phyloP scores from a whole-genome alignment of 2,888 invertebrate species.

The Osmoderma eremita region DNA sequence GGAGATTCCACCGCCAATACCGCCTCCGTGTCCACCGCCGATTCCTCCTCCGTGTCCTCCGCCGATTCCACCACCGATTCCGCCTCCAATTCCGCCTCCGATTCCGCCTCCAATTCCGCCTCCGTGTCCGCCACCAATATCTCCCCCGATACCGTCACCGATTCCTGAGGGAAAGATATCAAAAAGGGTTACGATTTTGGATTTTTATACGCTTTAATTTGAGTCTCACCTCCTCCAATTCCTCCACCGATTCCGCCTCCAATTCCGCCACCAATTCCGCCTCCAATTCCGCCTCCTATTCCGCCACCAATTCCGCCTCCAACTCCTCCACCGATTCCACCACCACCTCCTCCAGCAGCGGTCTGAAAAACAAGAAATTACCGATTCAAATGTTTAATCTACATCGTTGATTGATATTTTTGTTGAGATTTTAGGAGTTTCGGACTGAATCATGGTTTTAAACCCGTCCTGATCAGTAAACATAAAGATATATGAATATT shows the following conservation, averaged over 20 bases:
- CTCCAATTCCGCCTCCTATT: conserved; percentile 62
- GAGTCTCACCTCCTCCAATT: conserved; percentile 53
- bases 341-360: conserved; percentile 54
- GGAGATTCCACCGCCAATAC: conserved; percentile 56
- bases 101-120: conserved; percentile 55
- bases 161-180: conserved; percentile 44
- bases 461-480: too few relatives aligned
- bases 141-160: conserved; percentile 56
- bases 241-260: conserved; percentile 59
- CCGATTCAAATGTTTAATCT: too few relatives aligned
- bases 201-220: conserved; percentile 39
- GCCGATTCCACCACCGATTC: conserved; percentile 50
- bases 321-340: conserved; percentile 56
- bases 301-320: conserved; percentile 57
- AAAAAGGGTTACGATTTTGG: conserved; percentile 53
- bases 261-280: conserved; percentile 52
- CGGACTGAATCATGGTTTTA: too few relatives aligned
- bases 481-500: too few relatives aligned
- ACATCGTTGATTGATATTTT: too few relatives aligned
- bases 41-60: conserved; percentile 52
- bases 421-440: too few relatives aligned
- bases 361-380: conserved; percentile 36
- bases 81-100: conserved; percentile 62
- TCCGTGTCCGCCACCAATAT: conserved; percentile 52
- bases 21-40: conserved; percentile 50